phyloP scores from a whole-genome alignment of 2,113 vertebrate genomes.

The Sinocyclocheilus anshuiensis region DNA sequence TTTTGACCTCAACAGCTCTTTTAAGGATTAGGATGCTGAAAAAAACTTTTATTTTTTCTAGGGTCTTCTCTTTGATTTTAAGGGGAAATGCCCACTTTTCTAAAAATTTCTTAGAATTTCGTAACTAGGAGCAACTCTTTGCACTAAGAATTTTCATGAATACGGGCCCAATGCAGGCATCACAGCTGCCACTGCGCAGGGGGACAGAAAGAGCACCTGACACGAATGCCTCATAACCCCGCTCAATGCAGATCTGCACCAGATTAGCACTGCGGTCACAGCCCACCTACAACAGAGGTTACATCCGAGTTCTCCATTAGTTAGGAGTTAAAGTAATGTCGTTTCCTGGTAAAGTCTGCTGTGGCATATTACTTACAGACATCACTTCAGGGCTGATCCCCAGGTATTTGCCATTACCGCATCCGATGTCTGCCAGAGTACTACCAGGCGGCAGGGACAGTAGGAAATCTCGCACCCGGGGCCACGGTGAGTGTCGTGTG shows the following conservation, averaged over 20 bases:
- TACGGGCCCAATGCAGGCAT: conserved; percentile 80
- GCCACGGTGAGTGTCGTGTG: conserved; percentile 94
- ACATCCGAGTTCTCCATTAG: neutral
- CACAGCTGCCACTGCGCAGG: conserved; percentile 80
- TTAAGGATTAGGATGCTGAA: too few species aligned
- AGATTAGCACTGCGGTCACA: conserved; percentile 89
- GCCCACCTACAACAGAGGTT: conserved; percentile 74
- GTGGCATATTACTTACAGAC: conserved; percentile 70
- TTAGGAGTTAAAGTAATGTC: neutral
- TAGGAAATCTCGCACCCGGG: conserved; percentile 84
- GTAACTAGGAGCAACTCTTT: too few species aligned
- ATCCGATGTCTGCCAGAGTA: conserved; percentile 89
- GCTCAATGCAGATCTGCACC: conserved; percentile 85
- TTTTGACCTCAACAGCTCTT: too few species aligned
- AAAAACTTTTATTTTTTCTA: too few species aligned
- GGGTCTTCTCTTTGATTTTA: too few species aligned
- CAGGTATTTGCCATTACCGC: conserved; percentile 96
- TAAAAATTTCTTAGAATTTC: too few species aligned
- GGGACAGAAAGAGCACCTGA: conserved; percentile 87
- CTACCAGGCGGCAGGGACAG: conserved; percentile 78
- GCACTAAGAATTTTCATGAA: too few species aligned
- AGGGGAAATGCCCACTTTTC: too few species aligned
- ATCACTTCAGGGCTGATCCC: conserved; percentile 79
- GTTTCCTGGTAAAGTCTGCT: neutral
- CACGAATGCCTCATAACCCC: conserved; percentile 81